Evolutionary conservation across 2,888 invertebrate species (phyloP).

Genomic region (Eupithecia inturbata): DNA sequence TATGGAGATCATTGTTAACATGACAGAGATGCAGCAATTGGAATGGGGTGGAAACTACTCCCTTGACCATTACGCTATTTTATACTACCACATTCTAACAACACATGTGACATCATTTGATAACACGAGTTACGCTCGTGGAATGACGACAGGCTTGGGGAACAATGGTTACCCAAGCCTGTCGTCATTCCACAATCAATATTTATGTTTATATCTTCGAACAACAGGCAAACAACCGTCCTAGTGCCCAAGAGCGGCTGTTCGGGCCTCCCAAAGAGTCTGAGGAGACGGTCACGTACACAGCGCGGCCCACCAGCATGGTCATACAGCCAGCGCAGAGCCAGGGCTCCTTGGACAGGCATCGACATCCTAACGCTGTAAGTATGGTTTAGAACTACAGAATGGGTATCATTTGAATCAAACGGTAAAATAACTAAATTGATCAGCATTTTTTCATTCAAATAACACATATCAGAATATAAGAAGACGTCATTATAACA

Average conservation of each 20-base stretch:
- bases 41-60: neutral
- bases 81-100: neutral
- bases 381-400: no score
- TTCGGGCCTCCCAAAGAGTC: constrained; percentile 83
- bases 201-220: neutral
- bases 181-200: neutral
- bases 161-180: neutral
- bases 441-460: no score
- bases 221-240: constrained; percentile 57
- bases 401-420: no score
- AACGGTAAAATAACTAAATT: no score
- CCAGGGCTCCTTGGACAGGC: constrained; percentile 82
- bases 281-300: constrained; percentile 70
- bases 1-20: no score
- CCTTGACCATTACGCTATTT: neutral
- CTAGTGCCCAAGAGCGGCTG: constrained; percentile 88
- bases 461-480: no score
- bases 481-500: no score
- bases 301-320: constrained; percentile 73
- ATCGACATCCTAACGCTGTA: constrained; percentile 38
- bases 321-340: constrained; percentile 79
- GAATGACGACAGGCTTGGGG: no score
- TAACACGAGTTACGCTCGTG: neutral
- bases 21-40: no score
- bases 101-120: neutral